phyloP scores from a whole-genome alignment of 2,888 invertebrate genomes.

The Ernsta delagoae region DNA sequence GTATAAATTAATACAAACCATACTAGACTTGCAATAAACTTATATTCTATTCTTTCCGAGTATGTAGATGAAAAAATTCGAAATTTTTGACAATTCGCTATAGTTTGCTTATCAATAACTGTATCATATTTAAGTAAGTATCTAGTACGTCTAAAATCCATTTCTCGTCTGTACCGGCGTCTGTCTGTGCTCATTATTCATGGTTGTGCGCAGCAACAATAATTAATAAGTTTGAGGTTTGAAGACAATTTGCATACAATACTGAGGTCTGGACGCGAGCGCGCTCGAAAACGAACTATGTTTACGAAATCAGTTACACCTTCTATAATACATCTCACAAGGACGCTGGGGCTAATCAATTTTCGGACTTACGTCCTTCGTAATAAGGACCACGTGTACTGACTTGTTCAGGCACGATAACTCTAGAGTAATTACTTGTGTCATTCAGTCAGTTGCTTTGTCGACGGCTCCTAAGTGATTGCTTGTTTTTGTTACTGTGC shows the following conservation, averaged over 20 bases:
- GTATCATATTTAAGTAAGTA: too few relatives aligned
- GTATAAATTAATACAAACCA: too few relatives aligned
- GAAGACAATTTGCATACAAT: constrained; percentile 78
- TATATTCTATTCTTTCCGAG: too few relatives aligned
- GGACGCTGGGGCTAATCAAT: constrained; percentile 18
- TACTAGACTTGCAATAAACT: too few relatives aligned
- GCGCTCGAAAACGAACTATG: constrained; percentile 58
- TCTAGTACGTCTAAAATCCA: constrained; percentile 20
- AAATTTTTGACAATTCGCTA: background rate
- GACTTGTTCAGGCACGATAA: constrained; percentile 6
- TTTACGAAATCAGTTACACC: constrained; percentile 47
- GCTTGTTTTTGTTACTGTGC: constrained; percentile 38
- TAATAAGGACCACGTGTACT: constrained; percentile 17
- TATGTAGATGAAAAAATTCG: background rate
- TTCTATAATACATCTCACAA: constrained; percentile 37
- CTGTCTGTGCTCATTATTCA: constrained; percentile 63
- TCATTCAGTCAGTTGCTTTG: constrained; percentile 45
- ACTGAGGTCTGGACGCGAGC: constrained; percentile 60
- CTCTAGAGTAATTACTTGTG: constrained; percentile 47
- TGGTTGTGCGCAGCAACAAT: constrained; percentile 65
- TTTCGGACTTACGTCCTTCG: constrained; percentile 19
- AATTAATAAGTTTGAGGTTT: constrained; percentile 81
- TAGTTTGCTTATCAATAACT: background rate
- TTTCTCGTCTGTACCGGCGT: constrained; percentile 37
- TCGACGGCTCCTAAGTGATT: constrained; percentile 36